Evolutionary conservation across 2,888 invertebrate genomes (phyloP).

Genomic region (Kryphioiulus occultus): DNA sequence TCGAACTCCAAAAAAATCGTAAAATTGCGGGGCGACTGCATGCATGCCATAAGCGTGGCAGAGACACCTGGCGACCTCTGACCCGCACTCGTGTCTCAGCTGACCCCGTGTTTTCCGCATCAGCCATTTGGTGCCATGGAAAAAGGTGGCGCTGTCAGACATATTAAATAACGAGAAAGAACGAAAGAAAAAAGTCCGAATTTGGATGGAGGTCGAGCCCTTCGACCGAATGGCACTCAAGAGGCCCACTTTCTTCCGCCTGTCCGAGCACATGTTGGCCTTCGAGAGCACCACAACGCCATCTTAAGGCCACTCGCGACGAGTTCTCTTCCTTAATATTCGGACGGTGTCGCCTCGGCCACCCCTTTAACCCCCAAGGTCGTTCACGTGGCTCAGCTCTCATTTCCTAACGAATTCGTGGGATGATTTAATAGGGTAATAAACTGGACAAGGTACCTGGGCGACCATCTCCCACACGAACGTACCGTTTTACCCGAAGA

Average conservation of each 20-base stretch:
- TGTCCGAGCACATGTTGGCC: not conserved
- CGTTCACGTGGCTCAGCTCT: constrained; percentile 1
- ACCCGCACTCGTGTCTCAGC: not conserved
- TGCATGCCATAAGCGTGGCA: not conserved
- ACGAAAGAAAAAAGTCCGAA: not conserved
- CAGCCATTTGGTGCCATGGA: not conserved
- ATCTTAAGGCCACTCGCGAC: constrained; percentile 15
- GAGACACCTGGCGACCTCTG: not conserved
- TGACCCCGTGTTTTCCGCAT: not conserved
- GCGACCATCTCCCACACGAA: constrained; percentile 12
- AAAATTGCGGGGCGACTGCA: no score
- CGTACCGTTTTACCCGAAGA: constrained; percentile 15
- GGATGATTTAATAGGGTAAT: constrained; percentile 18
- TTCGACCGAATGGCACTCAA: not conserved
- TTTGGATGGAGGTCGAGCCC: not conserved
- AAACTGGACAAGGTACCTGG: constrained; percentile 14
- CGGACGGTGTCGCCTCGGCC: not conserved
- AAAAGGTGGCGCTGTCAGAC: not conserved
- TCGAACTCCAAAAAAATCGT: no score
- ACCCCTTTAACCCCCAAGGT: constrained; percentile 13
- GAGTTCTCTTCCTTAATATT: constrained; percentile 20
- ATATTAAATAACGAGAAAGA: not conserved
- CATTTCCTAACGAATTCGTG: constrained; percentile 17
- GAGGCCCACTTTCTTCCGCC: constrained; percentile 3
- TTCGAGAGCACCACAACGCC: not conserved